These are phyloP conservation scores for Dynastes maya DNA, from an alignment of 2,888 invertebrate species.

Conservation along the genomic window DNA sequence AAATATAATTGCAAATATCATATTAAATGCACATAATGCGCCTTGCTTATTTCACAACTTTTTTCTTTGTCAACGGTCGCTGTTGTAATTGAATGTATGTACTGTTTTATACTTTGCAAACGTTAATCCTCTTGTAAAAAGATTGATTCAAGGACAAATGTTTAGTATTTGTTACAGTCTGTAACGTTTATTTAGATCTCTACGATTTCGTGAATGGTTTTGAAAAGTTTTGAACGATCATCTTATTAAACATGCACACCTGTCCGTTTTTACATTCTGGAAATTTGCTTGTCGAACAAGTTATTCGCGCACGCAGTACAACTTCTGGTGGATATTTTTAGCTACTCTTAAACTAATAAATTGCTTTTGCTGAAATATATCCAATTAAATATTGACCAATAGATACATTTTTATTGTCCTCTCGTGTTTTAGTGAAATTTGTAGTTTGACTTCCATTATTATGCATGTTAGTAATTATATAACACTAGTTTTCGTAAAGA, in stretches of 20 bases:
- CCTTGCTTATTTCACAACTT: conserved; percentile 30
- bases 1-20: conserved; percentile 41
- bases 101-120: conserved; percentile 13
- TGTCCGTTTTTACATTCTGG: conserved; percentile 20
- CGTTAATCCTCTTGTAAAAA: conserved; percentile 9
- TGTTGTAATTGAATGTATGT: conserved; percentile 26
- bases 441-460: no score
- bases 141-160: conserved; percentile 36
- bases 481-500: no score
- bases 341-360: conserved; percentile 3
- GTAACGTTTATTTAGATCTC: background rate
- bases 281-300: conserved; percentile 33
- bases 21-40: conserved; percentile 39
- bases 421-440: no score
- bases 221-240: conserved; percentile 10
- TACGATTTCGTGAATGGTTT: background rate
- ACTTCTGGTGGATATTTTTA: background rate
- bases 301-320: background rate
- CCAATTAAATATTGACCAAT: no score
- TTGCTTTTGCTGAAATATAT: no score
- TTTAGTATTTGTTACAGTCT: conserved; percentile 25
- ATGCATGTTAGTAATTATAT: no score
- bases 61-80: background rate
- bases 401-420: no score
- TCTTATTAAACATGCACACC: conserved; percentile 24